Percentiles rank a stretch among this genome's conserved stretches.
phyloP scores from a whole-genome alignment of 2,113 vertebrate genomes.

The Glaucomys volans region DNA sequence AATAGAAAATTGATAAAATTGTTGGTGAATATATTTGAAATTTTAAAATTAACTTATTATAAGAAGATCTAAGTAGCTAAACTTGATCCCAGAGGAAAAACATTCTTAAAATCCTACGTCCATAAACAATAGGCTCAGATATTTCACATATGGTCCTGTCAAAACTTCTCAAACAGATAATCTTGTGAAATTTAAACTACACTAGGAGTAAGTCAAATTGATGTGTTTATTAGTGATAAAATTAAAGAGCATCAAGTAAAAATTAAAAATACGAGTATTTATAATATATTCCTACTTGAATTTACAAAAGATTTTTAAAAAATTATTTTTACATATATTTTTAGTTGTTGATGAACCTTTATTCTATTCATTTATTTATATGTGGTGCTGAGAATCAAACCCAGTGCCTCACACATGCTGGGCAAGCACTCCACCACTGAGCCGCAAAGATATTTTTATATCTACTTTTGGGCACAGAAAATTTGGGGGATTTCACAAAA shows the following conservation, averaged over 20 bases:
- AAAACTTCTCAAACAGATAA: neutral
- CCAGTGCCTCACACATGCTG: too few relatives aligned
- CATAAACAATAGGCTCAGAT: neutral
- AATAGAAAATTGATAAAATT: neutral
- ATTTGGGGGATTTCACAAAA: neutral
- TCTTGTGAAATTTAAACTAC: neutral
- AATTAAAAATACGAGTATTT: too few relatives aligned
- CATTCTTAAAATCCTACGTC: neutral
- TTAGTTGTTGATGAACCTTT: too few relatives aligned
- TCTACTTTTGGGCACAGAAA: neutral
- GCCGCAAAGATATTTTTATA: too few relatives aligned
- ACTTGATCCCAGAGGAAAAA: neutral
- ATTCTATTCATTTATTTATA: too few relatives aligned
- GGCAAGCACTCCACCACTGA: too few relatives aligned
- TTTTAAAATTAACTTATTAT: neutral
- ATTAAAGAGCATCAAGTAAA: neutral
- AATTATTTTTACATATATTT: too few relatives aligned
- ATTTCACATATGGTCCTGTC: neutral
- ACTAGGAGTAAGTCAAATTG: neutral
- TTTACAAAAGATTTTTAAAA: conserved; percentile 12
- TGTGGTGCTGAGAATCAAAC: too few relatives aligned
- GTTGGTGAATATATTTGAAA: neutral
- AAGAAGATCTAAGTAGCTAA: neutral
- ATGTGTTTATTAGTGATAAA: neutral
- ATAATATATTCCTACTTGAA: neutral